These are phyloP conservation scores for Orestias chungarensis DNA, from an alignment of 2,797 vertebrate genomes.

Conservation along the genomic window DNA sequence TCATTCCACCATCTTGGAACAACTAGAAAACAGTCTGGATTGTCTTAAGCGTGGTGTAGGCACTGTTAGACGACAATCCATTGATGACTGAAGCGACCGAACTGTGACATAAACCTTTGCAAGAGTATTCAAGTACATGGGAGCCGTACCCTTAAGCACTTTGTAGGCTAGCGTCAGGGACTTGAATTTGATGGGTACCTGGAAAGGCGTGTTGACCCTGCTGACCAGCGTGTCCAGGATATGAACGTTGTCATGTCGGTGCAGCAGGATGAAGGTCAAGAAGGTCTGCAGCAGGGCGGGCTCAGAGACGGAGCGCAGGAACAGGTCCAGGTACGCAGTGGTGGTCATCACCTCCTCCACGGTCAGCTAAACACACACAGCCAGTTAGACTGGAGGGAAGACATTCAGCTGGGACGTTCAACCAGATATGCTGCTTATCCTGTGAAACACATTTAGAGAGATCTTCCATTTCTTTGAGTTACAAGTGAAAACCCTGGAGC, in stretches of 20 bases:
- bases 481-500: neutral
- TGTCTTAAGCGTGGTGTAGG: no score
- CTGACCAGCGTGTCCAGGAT: slow-evolving; percentile 94
- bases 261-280: slow-evolving; percentile 91
- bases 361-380: slow-evolving; percentile 79
- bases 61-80: no score
- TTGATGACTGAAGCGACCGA: no score
- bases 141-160: no score
- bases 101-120: no score
- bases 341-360: slow-evolving; percentile 98
- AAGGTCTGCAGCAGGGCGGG: slow-evolving; percentile 92
- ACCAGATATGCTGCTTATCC: neutral
- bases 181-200: no score
- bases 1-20: no score
- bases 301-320: slow-evolving; percentile 89
- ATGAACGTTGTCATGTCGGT: slow-evolving; percentile 90
- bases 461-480: neutral
- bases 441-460: neutral
- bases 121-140: no score
- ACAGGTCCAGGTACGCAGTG: slow-evolving; percentile 94
- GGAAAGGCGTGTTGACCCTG: slow-evolving; percentile 95
- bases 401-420: neutral
- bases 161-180: no score
- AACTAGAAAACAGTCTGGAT: no score
- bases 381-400: neutral